Percentiles rank a stretch among this genome's conserved stretches.
These are phyloP conservation scores for Baccha elongata DNA, from an alignment of 2,888 invertebrate genomes.

Conservation along the genomic window DNA sequence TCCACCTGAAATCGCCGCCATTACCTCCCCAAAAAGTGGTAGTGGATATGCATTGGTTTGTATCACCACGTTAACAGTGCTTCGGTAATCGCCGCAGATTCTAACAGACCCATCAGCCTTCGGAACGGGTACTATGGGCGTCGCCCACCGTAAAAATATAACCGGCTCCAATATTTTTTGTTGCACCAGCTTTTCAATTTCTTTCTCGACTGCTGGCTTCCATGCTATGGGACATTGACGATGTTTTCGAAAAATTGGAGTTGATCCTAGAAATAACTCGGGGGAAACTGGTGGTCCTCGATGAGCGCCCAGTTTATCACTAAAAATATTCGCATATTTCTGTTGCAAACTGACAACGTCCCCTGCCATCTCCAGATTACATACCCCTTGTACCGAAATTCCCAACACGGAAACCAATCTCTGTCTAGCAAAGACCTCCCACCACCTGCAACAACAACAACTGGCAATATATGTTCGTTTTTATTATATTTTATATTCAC, in stretches of 20 bases:
- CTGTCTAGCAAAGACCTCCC: slow-evolving; percentile 35
- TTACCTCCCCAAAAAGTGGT: slow-evolving; percentile 9
- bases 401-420: slow-evolving; percentile 34
- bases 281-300: slow-evolving; percentile 11
- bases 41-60: slow-evolving; percentile 15
- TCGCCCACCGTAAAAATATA: slow-evolving; percentile 13
- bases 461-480: slow-evolving; percentile 22
- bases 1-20: slow-evolving; percentile 12
- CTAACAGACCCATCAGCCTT: slow-evolving; percentile 23
- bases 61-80: slow-evolving; percentile 17
- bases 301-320: slow-evolving; percentile 6
- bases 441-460: slow-evolving; percentile 43
- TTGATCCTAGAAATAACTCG: slow-evolving; percentile 2
- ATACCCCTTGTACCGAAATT: slow-evolving; percentile 23
- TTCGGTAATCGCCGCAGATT: slow-evolving; percentile 29
- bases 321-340: slow-evolving; percentile 12
- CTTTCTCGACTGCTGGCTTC: slow-evolving; percentile 39
- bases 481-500: slow-evolving; percentile 18
- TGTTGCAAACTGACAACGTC: background rate
- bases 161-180: slow-evolving; percentile 14
- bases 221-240: slow-evolving; percentile 25
- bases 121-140: slow-evolving; percentile 25
- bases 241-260: slow-evolving; percentile 26
- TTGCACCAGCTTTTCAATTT: slow-evolving; percentile 27
- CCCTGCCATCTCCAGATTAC: slow-evolving; percentile 7